These are phyloP conservation scores for Cyanoliseus patagonus DNA, from an alignment of 2,113 vertebrate genomes.

Conservation along the genomic window DNA sequence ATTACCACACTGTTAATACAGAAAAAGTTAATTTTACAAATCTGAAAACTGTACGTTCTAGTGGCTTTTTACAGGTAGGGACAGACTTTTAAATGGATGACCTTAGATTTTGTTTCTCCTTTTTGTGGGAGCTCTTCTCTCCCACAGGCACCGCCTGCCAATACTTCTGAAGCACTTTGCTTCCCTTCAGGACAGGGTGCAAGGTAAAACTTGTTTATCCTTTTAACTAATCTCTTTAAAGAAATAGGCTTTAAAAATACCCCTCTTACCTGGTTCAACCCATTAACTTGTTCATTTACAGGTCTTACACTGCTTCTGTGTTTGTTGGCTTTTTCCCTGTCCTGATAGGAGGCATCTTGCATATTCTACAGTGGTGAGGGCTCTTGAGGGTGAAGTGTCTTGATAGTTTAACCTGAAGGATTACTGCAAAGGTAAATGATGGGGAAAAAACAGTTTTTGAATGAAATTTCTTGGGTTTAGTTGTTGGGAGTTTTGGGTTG, in stretches of 20 bases:
- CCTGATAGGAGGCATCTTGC: not conserved
- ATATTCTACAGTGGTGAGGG: not conserved
- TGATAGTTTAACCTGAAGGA: not conserved
- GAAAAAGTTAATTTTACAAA: not conserved
- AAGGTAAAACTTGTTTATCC: slow-evolving; percentile 10
- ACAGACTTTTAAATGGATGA: not conserved
- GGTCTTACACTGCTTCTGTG: not conserved
- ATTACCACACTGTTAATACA: not conserved
- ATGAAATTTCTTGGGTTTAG: not conserved
- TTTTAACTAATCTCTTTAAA: not conserved
- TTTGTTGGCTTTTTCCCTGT: not conserved
- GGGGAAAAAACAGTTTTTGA: not conserved
- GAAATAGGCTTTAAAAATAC: not conserved
- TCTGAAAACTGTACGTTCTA: not conserved
- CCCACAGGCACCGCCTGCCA: not conserved
- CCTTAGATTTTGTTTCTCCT: not conserved
- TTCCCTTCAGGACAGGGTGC: not conserved
- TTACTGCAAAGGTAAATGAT: not conserved
- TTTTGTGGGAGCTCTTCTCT: not conserved
- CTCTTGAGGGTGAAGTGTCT: not conserved
- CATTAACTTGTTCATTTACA: not conserved
- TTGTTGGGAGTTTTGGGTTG: not conserved
- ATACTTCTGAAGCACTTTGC: not conserved
- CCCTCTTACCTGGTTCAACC: not conserved
- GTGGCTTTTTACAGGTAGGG: not conserved